Base-by-base conservation (phyloP, 2,797 vertebrate species). In the Monodelphis domestica region DNA sequence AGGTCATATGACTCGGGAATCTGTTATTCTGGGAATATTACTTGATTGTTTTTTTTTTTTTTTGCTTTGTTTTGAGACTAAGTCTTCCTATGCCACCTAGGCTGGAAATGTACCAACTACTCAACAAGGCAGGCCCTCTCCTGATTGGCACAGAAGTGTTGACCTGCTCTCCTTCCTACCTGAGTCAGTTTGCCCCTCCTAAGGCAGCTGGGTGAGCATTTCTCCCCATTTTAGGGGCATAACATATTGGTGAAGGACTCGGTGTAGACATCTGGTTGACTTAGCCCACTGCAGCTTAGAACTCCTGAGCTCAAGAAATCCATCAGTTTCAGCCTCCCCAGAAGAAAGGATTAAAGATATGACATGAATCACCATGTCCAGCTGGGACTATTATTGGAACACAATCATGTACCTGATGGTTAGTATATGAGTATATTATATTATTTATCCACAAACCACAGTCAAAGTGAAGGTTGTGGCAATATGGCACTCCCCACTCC, bases 401-500 rank as follows among this genome's bases (percentile, higher is more conserved):
- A 84, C 21, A 84, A 84, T 84, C 38, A 84, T 84, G 38, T 24
- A 26, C 24, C 24, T 84, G 70, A 50, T 3, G 1, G 38, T 78
- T 38, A 50, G n/a, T 24, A 45, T 45, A 26, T 26, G 45, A 45
- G 70, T 84, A 10, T 3, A 50, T 24, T 50, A 45, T 12, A 84
- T 53, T 88, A 45, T 91, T 90, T 90, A 53, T 94, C 2, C 10
- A 91, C 53, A 54, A 90, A 95, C 93, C 89, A 12, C n/a, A 91
- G 59, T 89, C 24, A 17, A 91, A 55, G 30, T 90, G 51, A 84
- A 84, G 21, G 21, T 24, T 12, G 2, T 1, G 7, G 15, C 33
- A 70, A 59, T 15, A 5, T n/a, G 12, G 63, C 30, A 45, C 38
- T 45, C 38, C 21, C 15, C 9, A 26, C 70, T 84, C 5, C 33